Evolutionary conservation across 2,113 vertebrate genomes (phyloP).

Genomic region (Ellobius talpinus): DNA sequence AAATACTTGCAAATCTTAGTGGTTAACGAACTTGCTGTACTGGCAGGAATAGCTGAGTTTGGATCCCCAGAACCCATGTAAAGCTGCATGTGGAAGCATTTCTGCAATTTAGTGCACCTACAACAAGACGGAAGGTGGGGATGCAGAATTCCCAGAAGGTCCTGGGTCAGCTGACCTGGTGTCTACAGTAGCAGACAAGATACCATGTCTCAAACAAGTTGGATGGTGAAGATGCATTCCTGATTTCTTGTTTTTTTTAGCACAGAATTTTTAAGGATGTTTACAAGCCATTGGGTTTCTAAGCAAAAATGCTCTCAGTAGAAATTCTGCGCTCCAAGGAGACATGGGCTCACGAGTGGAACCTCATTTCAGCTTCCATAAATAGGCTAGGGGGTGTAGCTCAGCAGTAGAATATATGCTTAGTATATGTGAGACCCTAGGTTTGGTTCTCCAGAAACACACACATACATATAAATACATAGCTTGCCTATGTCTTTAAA

Average conservation of each 20-base stretch:
- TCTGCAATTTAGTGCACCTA: not conserved
- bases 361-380: slow-evolving; percentile 28
- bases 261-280: not conserved
- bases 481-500: not conserved
- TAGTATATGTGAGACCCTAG: not conserved
- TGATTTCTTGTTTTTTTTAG: too few species aligned
- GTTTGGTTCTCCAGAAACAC: not conserved
- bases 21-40: not conserved
- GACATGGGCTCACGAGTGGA: not conserved
- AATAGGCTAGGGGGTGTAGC: not conserved
- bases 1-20: not conserved
- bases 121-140: not conserved
- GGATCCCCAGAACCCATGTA: too few species aligned
- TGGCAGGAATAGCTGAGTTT: not conserved
- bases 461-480: not conserved
- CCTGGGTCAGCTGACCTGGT: not conserved
- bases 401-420: not conserved
- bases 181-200: not conserved
- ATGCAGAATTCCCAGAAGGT: not conserved
- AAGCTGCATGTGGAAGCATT: not conserved
- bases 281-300: slow-evolving; percentile 17
- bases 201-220: not conserved
- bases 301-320: not conserved
- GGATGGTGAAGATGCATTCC: not conserved
- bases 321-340: slow-evolving; percentile 31